Evolutionary conservation across 2,888 invertebrate genomes (phyloP).

Genomic region (Unio pictorum): DNA sequence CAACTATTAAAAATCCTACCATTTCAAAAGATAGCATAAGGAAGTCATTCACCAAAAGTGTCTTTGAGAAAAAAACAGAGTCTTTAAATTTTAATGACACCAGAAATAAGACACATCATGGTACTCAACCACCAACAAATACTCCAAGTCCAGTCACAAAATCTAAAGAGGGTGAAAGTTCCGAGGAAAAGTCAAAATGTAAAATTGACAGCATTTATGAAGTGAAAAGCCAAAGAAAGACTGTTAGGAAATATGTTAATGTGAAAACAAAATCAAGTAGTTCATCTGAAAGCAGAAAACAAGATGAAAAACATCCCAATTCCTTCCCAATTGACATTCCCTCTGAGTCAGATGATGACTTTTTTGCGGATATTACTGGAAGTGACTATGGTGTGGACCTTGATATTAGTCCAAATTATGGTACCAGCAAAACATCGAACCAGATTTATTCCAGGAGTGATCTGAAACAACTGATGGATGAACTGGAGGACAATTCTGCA

Average conservation of each 20-base stretch:
- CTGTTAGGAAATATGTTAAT: background rate
- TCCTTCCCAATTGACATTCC: too few species aligned
- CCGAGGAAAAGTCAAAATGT: background rate
- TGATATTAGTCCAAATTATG: too few species aligned
- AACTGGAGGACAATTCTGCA: too few species aligned
- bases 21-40: conserved; percentile 11
- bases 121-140: background rate
- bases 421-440: too few species aligned
- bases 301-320: conserved; percentile 4
- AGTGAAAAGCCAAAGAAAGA: conserved; percentile 3
- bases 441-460: too few species aligned
- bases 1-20: background rate
- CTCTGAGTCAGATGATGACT: too few species aligned
- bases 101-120: conserved; percentile 1
- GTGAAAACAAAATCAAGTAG: background rate
- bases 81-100: background rate
- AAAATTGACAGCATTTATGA: conserved; percentile 2
- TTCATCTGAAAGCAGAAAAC: conserved; percentile 5
- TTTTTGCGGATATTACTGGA: too few species aligned
- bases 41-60: conserved; percentile 2
- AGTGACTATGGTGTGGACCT: background rate
- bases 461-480: too few species aligned
- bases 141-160: background rate
- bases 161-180: background rate
- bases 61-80: conserved; percentile 1